Conservation (phyloP, 2,888 invertebrate genomes). For the Pollenia angustigena region DNA sequence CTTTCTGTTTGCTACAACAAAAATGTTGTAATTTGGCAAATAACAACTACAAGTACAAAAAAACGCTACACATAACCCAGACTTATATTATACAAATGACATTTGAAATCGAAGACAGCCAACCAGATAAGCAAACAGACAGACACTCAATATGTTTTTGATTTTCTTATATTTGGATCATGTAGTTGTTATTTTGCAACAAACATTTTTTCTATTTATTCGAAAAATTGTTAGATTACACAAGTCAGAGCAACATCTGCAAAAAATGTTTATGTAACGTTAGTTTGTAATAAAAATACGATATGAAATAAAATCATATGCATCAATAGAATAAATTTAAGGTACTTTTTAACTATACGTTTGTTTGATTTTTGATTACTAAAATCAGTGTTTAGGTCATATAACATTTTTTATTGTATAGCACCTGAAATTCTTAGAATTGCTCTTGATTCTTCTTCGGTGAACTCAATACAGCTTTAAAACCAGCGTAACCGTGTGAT, state of each 20-base stretch:
- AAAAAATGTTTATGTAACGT: slow-evolving; percentile 42
- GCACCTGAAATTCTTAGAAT: no score
- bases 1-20: slow-evolving; percentile 61
- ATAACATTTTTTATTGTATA: no score
- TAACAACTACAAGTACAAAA: slow-evolving; percentile 53
- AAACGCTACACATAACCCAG: slow-evolving; percentile 23
- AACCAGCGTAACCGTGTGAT: no score
- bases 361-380: no score
- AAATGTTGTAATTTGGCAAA: slow-evolving; percentile 66
- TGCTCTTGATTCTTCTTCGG: no score
- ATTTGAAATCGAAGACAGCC: slow-evolving; percentile 43
- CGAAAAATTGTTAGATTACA: slow-evolving; percentile 33
- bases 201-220: slow-evolving; percentile 51
- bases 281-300: not conserved
- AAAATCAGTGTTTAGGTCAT: no score
- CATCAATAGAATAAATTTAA: no score
- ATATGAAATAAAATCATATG: no score
- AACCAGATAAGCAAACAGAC: slow-evolving; percentile 4
- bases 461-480: no score
- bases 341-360: no score
- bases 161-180: slow-evolving; percentile 29
- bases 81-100: not conserved
- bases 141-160: slow-evolving; percentile 54
- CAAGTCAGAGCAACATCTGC: slow-evolving; percentile 48
- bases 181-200: slow-evolving; percentile 37